These are phyloP conservation scores for Metridium senile DNA, from an alignment of 92 coral and sea anemone species.

Conservation along the genomic window DNA sequence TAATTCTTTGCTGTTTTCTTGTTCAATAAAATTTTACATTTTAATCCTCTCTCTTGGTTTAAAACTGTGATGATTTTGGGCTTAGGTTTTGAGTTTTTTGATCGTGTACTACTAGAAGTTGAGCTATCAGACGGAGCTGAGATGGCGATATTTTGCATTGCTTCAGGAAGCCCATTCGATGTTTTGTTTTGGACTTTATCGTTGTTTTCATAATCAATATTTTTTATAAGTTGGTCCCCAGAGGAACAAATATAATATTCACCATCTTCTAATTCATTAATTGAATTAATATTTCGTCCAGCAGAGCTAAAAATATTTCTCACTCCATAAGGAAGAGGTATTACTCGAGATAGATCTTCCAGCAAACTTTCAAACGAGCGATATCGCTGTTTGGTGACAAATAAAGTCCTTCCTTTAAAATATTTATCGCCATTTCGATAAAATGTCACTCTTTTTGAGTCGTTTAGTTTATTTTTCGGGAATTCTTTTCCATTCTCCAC, in stretches of 20 bases:
- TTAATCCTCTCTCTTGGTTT: slow-evolving; percentile 51
- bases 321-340: slow-evolving; percentile 88
- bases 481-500: slow-evolving; percentile 30
- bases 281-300: slow-evolving; percentile 54
- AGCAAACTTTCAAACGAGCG: slow-evolving; percentile 68
- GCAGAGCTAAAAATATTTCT: slow-evolving; percentile 65
- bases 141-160: slow-evolving; percentile 19
- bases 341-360: slow-evolving; percentile 71
- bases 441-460: slow-evolving; percentile 69
- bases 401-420: slow-evolving; percentile 71
- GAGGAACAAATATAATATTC: slow-evolving; percentile 76
- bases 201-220: slow-evolving; percentile 52
- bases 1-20: slow-evolving; percentile 74
- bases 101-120: slow-evolving; percentile 37
- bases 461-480: slow-evolving; percentile 29
- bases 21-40: slow-evolving; percentile 72
- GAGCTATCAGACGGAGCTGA: slow-evolving; percentile 58
- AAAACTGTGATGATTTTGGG: slow-evolving; percentile 72
- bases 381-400: slow-evolving; percentile 71
- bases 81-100: slow-evolving; percentile 44
- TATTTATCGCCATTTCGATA: slow-evolving; percentile 83
- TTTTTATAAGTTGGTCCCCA: slow-evolving; percentile 75
- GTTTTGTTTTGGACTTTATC: slow-evolving; percentile 31
- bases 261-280: slow-evolving; percentile 73
- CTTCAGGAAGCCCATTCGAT: slow-evolving; percentile 28